Base-by-base conservation (phyloP, 2,888 invertebrate species). In the Diogma glabrata region DNA sequence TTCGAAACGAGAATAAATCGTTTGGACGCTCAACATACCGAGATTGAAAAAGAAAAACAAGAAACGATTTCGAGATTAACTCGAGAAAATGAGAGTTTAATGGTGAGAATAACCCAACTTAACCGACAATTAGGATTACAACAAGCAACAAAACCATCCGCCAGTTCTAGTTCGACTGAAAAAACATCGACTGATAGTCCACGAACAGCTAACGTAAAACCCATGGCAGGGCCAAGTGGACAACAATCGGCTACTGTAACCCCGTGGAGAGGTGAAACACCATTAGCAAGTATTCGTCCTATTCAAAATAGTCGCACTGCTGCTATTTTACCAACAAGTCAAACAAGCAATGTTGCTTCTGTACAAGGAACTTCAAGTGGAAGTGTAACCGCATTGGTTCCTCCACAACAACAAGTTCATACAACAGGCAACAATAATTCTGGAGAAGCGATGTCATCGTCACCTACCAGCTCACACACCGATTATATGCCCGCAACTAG, bases 171-270 rank as follows among this genome's bases (percentile, higher is more conserved):
- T 59, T 71, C 80, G 62, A 68, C 77, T 9, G 79, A 79, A 49
- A 79, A 79, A 61, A 69, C 74, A 3, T 73, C 74, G 10, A 73
- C 74, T 3, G 79, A 79, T 28, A 77, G 79, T 10, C 77, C 78
- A 1, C 80, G 85, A 0, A 94, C 92, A 1, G 94, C 94, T 5
- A 94, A 94, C 64, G 94, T 94, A 40, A 90, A 91, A 67, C 94
- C 94, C 0, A 90, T 94, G 84, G 87, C 93, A 3, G 89, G 89
- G 60, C 74, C 70, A 1, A 63, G 67, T 49, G 65, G 65, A 1
- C 70, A 70, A 49, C 70, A 70, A 55, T 70, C 70, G 3, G 70
- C 71, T 0, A 68, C 78, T 4, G 77, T 79, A 36, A 76, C 75
- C n/a, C 78, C 80, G 19, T 79, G 85, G 67, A 78, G 86, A 54